Evolutionary conservation across 2,888 invertebrate species (phyloP).

Genomic region (Frankliniella intonsa): DNA sequence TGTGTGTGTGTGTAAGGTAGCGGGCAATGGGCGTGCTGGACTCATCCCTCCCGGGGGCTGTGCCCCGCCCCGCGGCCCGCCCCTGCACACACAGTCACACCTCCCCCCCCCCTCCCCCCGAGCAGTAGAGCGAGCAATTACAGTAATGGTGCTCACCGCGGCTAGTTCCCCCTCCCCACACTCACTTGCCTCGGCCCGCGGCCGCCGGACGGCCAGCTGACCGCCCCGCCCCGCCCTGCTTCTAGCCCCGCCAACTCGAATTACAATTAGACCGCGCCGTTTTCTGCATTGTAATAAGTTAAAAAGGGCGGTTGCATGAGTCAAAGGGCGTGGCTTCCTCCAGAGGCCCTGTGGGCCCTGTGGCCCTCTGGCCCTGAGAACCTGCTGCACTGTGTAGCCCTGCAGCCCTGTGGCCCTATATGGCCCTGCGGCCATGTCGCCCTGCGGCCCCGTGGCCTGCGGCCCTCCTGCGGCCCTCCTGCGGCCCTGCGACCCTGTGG

Average conservation of each 20-base stretch:
- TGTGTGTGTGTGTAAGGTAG: too few relatives aligned
- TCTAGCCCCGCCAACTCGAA: neutral
- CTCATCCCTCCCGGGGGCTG: neutral
- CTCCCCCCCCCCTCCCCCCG: neutral
- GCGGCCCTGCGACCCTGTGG: too few relatives aligned
- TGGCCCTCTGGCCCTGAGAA: too few relatives aligned
- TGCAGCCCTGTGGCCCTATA: too few relatives aligned
- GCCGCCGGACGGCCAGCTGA: too few relatives aligned
- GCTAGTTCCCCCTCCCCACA: neutral
- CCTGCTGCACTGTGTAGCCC: too few relatives aligned
- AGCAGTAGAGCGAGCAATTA: neutral
- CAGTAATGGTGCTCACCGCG: neutral
- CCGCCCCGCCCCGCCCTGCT: neutral
- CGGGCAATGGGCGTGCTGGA: too few relatives aligned
- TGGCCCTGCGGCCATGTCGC: too few relatives aligned
- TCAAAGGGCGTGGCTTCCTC: neutral
- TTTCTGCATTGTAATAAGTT: conserved; percentile 10
- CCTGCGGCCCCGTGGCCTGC: too few relatives aligned
- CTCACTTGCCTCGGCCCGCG: too few relatives aligned
- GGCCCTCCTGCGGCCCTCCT: too few relatives aligned
- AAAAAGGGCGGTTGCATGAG: neutral
- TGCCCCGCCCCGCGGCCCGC: neutral
- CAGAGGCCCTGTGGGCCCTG: too few relatives aligned
- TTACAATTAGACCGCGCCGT: neutral
- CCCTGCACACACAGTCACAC: neutral